Conservation (phyloP, 2,797 vertebrate genomes). For the Psittacula derbiana region DNA sequence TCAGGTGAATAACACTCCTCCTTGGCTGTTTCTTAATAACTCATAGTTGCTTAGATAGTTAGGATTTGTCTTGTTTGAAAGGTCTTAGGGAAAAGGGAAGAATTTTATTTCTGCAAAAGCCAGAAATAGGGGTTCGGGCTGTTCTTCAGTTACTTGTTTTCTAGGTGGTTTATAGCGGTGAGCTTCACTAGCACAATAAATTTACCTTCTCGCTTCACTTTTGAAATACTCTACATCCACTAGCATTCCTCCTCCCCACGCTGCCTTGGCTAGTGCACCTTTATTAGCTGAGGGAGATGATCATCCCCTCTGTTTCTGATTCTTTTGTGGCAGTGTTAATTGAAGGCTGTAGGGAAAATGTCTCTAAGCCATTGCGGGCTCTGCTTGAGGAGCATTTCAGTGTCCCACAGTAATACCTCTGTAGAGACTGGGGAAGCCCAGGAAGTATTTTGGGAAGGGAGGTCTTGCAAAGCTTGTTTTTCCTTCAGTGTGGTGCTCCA, state of each 20-base stretch:
- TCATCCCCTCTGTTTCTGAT: background rate
- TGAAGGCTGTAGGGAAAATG: background rate
- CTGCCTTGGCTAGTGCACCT: background rate
- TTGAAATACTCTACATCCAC: background rate
- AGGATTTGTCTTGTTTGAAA: background rate
- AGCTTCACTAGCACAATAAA: background rate
- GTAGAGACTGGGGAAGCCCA: background rate
- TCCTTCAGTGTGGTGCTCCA: background rate
- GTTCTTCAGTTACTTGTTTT: background rate
- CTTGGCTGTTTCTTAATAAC: background rate
- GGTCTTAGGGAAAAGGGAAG: background rate
- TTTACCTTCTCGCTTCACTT: background rate
- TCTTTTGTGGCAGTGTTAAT: background rate
- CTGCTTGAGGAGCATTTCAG: background rate
- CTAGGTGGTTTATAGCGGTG: background rate
- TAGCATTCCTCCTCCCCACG: fast-evolving
- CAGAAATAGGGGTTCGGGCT: background rate
- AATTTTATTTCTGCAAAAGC: background rate
- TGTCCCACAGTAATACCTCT: fast-evolving
- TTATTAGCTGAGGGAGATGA: background rate
- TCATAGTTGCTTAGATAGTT: fast-evolving
- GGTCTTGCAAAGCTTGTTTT: background rate
- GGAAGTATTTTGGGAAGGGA: background rate
- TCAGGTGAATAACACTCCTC: background rate
- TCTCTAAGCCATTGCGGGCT: background rate